Conservation (phyloP, 2,888 invertebrate genomes). For the Heliconius cydno region DNA sequence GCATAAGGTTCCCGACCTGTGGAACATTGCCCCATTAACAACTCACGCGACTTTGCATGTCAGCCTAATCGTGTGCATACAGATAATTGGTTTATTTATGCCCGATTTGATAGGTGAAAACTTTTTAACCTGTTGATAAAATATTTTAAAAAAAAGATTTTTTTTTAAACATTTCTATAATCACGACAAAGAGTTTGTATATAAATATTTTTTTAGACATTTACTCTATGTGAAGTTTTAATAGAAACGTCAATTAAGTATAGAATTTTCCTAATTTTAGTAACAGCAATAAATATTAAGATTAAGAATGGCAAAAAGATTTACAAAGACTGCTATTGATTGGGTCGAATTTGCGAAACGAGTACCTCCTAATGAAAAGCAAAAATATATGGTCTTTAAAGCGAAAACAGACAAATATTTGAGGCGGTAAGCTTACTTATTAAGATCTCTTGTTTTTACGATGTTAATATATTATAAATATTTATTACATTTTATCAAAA, state of each 20-base stretch:
- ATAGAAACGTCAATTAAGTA: background rate
- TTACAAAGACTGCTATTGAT: slow-evolving; percentile 63
- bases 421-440: slow-evolving; percentile 56
- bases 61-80: slow-evolving; percentile 54
- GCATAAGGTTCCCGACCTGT: slow-evolving; percentile 64
- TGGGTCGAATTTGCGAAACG: slow-evolving; percentile 68
- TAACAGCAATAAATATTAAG: background rate
- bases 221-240: background rate
- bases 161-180: background rate
- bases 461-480: background rate
- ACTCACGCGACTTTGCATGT: slow-evolving; percentile 66
- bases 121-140: slow-evolving; percentile 49
- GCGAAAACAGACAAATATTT: slow-evolving; percentile 69
- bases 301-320: slow-evolving; percentile 48
- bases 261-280: background rate
- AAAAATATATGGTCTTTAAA: slow-evolving; percentile 66
- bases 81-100: slow-evolving; percentile 60
- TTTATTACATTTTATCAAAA: background rate
- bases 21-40: slow-evolving; percentile 56
- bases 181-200: background rate
- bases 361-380: slow-evolving; percentile 64
- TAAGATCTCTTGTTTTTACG: background rate
- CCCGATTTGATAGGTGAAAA: slow-evolving; percentile 57
- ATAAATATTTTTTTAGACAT: background rate
- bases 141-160: slow-evolving; percentile 29